phyloP scores from a whole-genome alignment of 1,140 invertebrate species.

The Spodoptera litura region DNA sequence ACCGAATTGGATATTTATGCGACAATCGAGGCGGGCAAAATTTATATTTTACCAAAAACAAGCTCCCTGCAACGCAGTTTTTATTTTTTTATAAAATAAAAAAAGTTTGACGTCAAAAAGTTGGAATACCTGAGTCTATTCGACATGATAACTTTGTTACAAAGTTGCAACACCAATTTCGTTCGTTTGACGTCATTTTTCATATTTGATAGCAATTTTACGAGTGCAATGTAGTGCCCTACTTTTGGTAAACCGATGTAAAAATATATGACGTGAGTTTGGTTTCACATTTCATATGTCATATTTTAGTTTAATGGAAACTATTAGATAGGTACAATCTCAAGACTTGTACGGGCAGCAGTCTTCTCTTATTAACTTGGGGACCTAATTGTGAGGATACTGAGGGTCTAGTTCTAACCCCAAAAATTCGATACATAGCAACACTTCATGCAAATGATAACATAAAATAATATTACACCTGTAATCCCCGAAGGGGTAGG shows the following conservation, averaged over 20 bases:
- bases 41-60: background rate
- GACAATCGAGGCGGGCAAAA: too few species aligned
- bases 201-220: constrained; percentile 48
- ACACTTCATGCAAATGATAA: too few species aligned
- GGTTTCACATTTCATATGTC: background rate
- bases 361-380: too few species aligned
- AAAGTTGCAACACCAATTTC: constrained; percentile 42
- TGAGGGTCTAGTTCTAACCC: too few species aligned
- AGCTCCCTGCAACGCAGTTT: background rate
- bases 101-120: constrained; percentile 2
- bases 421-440: too few species aligned
- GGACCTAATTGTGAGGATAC: too few species aligned
- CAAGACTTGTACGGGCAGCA: too few species aligned
- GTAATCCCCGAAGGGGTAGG: too few species aligned
- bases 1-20: too few species aligned
- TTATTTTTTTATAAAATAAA: constrained; percentile 5
- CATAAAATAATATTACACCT: too few species aligned
- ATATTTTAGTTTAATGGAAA: background rate
- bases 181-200: constrained; percentile 44
- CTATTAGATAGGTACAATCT: background rate
- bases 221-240: constrained; percentile 1
- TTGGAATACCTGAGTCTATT: background rate
- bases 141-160: constrained; percentile 38
- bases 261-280: background rate
- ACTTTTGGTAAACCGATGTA: constrained; percentile 9